These are phyloP conservation scores for Nilaparvata lugens DNA, from an alignment of 1,140 invertebrate genomes.

Conservation along the genomic window DNA sequence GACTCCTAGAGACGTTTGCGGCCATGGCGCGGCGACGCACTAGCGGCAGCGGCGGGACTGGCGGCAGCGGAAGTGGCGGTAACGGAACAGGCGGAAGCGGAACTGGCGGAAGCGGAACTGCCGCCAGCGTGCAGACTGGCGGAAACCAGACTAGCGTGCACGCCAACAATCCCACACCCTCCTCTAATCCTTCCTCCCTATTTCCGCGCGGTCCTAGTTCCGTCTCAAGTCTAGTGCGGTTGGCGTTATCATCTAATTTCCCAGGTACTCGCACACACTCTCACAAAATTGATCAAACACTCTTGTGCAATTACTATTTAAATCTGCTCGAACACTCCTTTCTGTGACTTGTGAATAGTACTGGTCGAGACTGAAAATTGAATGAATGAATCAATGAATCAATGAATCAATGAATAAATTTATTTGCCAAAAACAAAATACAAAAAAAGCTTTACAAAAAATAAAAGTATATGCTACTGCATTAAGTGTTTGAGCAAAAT, in stretches of 20 bases:
- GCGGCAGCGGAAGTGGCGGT: slow-evolving; percentile 12
- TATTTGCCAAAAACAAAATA: too few species aligned
- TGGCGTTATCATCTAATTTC: slow-evolving; percentile 90
- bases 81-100: not conserved
- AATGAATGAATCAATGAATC: too few species aligned
- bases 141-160: not conserved
- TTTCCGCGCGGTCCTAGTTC: slow-evolving; percentile 64
- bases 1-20: slow-evolving; percentile 73
- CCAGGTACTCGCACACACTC: slow-evolving; percentile 45
- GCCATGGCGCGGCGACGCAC: slow-evolving; percentile 65
- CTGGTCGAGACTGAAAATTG: too few species aligned
- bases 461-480: too few species aligned
- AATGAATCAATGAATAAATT: too few species aligned
- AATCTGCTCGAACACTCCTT: too few species aligned
- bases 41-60: slow-evolving; percentile 31
- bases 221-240: slow-evolving; percentile 77
- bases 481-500: too few species aligned
- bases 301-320: too few species aligned
- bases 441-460: too few species aligned
- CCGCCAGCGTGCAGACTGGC: not conserved
- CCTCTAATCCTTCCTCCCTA: slow-evolving; percentile 38
- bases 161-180: slow-evolving; percentile 32
- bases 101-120: not conserved
- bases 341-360: too few species aligned
- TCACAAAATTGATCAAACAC: too few species aligned